Evolutionary conservation across 2,797 vertebrate genomes (phyloP), one percentile per base, ranked within the genome.

Genomic region (Orientallactaga sibirica): DNA sequence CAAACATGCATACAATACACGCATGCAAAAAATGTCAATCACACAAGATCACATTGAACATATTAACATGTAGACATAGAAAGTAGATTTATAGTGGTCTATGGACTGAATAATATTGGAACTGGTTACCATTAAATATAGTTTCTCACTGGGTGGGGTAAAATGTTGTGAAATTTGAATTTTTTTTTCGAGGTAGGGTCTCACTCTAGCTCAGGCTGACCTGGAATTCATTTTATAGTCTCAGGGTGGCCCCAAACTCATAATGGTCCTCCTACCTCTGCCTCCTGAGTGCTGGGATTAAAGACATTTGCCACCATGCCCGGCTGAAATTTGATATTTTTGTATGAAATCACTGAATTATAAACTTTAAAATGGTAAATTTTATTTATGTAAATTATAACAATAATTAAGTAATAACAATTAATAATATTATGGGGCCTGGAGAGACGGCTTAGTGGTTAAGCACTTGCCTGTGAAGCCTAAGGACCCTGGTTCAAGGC

Each of bases 381-480:
- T 84, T 73, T 86, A 76, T 52, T 37, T 37, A 67, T 87, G 15
- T 71, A 7, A 92, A 55, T 81, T 83, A 37, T 74, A 88, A 8
- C n/a, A 81, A 80, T 88, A 81, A n/a, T 74, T 66, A n/a, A 92
- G 68, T 64, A 41, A 82, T 74, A 78, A 71, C 48, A 18, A 91
- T 76, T 37, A 37, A 37, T 37, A 37, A 37, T 37, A 37, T 37
- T 37, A 37, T 2, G 33, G 33, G 33, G 33, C 33, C 33, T 37
- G 33, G 33, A 37, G 33, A 37, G 33, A 37, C 33, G 33, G 33
- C 33, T 37, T 37, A 2, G 33, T 37, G 33, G 33, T 37, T 37
- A 37, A 37, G 33, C 33, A 37, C 33, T 37, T 37, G 33, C 33
- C 33, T 37, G 33, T 37, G 33, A 37, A 37, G 33, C 33, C 33